Base-by-base conservation (phyloP, 2,797 vertebrate species). In the Pristis pectinata region DNA sequence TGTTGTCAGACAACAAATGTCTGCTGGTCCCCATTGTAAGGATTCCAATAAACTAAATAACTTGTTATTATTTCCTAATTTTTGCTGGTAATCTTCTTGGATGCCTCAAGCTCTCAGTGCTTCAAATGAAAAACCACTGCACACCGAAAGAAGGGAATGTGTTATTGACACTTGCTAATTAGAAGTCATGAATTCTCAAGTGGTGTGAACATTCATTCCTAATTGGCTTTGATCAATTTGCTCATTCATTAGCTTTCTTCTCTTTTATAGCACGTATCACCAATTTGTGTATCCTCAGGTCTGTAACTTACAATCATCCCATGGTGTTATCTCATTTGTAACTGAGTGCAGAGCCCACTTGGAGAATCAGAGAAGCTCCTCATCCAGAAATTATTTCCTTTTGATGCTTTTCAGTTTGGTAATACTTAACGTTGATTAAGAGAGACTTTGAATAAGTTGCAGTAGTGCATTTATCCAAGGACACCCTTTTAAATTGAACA, bases 341-440 rank as follows among this genome's bases (percentile, higher is more conserved):
- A 49, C 41, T 72, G 37, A 93, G 49, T 1, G 24, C n/a, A 72
- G 91, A 37, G 70, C 44, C 24, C 24, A 70, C 30, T 89, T 8
- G 64, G 1, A 41, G 34, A 41, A 24, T 37, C 37, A 24, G 87
- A 13, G 61, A 17, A 44, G 67, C n/a, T 72, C 24, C 24, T 93
- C 67, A 74, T 93, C 67, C 44, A 49, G 67, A 72, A 93, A 72
- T 93, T 3, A 70, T 93, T 49, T 93, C 41, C 91, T 70, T 93
- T 74, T 72, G 67, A 17, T 72, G 70, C 24, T 30, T 93, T 37
- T 30, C 91, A 74, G 67, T 67, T 93, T 11, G n/a, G 13, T 72
- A 49, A 44, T 30, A 34, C 5, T 93, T 93, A 72, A 49, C 1
- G 3, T 72, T 93, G 64, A 70, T 93, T 41, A 93, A 93, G 91